A percentile compares a stretch with the other conserved stretches of the same genome.
Conservation (phyloP, 2,113 vertebrate species). For the Columbina picui region DNA sequence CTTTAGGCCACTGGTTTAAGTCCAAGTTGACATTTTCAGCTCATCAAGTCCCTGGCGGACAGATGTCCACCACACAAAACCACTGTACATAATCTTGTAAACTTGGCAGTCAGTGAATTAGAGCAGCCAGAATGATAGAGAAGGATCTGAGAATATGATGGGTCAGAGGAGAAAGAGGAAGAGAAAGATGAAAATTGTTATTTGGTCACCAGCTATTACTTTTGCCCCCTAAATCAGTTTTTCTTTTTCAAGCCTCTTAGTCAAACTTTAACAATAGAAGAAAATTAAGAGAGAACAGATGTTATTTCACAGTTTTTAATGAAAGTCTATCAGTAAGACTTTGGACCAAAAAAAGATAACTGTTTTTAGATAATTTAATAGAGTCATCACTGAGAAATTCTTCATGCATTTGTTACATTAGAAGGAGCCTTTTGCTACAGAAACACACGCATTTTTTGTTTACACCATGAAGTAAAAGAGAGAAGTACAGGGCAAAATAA, state of each 20-base stretch:
- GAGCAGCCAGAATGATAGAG: not conserved
- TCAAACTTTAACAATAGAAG: not conserved
- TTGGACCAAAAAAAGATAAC: not conserved
- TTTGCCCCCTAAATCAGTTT: not conserved
- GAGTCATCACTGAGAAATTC: not conserved
- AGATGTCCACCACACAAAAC: not conserved
- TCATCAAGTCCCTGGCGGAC: not conserved
- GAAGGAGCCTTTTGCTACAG: not conserved
- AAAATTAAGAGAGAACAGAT: not conserved
- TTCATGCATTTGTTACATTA: not conserved
- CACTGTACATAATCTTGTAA: conserved; percentile 2
- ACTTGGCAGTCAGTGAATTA: not conserved
- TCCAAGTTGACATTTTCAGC: conserved; percentile 37
- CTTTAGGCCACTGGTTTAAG: conserved; percentile 52
- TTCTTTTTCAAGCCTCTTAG: not conserved
- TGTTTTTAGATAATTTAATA: not conserved
- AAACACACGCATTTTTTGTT: not conserved
- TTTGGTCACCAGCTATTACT: not conserved
- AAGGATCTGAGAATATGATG: not conserved
- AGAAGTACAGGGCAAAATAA: not conserved
- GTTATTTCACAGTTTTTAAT: not conserved
- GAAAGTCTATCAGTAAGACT: not conserved
- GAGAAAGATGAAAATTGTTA: not conserved
- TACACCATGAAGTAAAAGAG: not conserved
- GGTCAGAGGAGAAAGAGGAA: not conserved